Conservation (phyloP, 2,888 invertebrate genomes). For the Pimpla rufipes region DNA sequence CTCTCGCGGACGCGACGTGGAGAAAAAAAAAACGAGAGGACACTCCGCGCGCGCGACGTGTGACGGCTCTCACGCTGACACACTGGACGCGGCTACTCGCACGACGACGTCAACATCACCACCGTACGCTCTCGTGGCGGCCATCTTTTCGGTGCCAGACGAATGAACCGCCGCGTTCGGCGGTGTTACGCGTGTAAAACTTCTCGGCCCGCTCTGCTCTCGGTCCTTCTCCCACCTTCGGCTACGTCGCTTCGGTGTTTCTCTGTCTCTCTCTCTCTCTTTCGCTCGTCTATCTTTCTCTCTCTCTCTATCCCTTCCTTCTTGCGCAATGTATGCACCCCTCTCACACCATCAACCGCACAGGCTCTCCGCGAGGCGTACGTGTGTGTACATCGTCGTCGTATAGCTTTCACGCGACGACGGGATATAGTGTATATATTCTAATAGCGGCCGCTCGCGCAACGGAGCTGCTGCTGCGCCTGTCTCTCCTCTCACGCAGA, state of each 20-base stretch:
- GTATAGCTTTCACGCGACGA: slow-evolving; percentile 56
- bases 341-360: slow-evolving; percentile 46
- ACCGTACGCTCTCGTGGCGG: slow-evolving; percentile 84
- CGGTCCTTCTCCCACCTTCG: neutral
- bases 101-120: slow-evolving; percentile 83
- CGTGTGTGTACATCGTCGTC: slow-evolving; percentile 32
- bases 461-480: slow-evolving; percentile 43
- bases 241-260: too few species aligned
- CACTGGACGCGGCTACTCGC: slow-evolving; percentile 79
- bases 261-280: slow-evolving; percentile 4
- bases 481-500: slow-evolving; percentile 29
- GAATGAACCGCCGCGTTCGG: slow-evolving; percentile 68
- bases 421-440: slow-evolving; percentile 17
- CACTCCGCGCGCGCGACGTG: slow-evolving; percentile 71
- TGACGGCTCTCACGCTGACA: slow-evolving; percentile 78
- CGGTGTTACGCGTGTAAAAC: slow-evolving; percentile 58
- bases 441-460: slow-evolving; percentile 23
- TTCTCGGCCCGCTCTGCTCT: slow-evolving; percentile 4
- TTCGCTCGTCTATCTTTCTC: neutral
- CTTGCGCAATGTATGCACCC: slow-evolving; percentile 24
- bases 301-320: slow-evolving; percentile 6
- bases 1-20: too few species aligned
- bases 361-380: slow-evolving; percentile 36
- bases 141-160: slow-evolving; percentile 81
- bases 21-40: neutral